Evolutionary conservation across 2,888 invertebrate genomes (phyloP).

Genomic region (Sinotaia quadrata): DNA sequence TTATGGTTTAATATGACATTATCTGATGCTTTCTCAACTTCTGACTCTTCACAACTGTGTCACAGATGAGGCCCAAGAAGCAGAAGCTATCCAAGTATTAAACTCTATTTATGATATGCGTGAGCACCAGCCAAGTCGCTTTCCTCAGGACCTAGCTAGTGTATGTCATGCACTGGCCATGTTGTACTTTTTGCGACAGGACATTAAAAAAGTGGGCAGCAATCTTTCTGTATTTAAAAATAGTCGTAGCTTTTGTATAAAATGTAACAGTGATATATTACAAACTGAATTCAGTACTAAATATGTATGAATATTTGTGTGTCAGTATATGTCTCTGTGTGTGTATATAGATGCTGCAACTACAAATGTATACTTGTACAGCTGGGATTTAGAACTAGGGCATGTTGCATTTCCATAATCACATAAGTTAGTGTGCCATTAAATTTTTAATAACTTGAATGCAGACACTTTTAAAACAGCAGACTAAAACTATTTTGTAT

Average conservation of each 20-base stretch:
- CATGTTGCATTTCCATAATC: no score
- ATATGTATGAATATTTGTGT: not conserved
- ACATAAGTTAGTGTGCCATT: no score
- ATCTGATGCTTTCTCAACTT: not conserved
- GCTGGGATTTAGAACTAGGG: no score
- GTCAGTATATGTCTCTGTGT: not conserved
- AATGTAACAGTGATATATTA: not conserved
- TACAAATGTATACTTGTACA: no score
- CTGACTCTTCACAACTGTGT: not conserved
- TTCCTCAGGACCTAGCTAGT: constrained; percentile 60
- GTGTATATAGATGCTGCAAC: not conserved
- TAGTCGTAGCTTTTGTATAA: not conserved
- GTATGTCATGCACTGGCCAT: constrained; percentile 68
- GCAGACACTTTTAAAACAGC: no score
- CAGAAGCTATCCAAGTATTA: constrained; percentile 70
- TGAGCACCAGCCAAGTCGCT: constrained; percentile 62
- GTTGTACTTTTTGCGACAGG: constrained; percentile 67
- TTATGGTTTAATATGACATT: no score
- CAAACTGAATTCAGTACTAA: not conserved
- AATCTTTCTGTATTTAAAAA: not conserved
- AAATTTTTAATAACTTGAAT: no score
- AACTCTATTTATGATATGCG: constrained; percentile 69
- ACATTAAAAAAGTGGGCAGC: constrained; percentile 63
- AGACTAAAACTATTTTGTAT: no score
- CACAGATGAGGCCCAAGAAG: constrained; percentile 71